Conservation (phyloP, 2,888 invertebrate species). For the Drosophila colorata region DNA sequence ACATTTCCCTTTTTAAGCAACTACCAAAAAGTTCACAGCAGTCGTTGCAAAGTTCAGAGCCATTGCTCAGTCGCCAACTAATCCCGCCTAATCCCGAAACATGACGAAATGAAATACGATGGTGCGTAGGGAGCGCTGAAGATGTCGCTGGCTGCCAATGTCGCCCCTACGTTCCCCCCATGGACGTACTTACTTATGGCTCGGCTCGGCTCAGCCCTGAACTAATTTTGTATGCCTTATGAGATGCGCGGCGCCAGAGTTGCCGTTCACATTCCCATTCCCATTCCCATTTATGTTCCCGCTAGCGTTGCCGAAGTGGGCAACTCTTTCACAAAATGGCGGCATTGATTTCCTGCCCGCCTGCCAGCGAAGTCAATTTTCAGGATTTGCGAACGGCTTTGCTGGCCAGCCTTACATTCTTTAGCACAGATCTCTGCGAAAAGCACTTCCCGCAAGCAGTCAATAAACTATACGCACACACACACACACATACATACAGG, state of each 20-base stretch:
- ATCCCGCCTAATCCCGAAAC: constrained; percentile 83
- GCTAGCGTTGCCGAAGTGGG: constrained; percentile 31
- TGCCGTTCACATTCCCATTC: neutral
- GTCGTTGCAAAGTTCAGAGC: constrained; percentile 72
- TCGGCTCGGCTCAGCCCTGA: constrained; percentile 31
- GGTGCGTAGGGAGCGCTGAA: constrained; percentile 69
- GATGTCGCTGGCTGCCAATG: constrained; percentile 38
- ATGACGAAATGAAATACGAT: constrained; percentile 85
- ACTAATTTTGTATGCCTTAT: constrained; percentile 78
- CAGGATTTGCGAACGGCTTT: constrained; percentile 79
- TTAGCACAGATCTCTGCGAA: constrained; percentile 79
- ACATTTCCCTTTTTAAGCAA: constrained; percentile 75
- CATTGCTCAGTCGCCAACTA: constrained; percentile 80
- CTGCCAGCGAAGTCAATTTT: constrained; percentile 79
- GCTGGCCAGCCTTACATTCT: constrained; percentile 70
- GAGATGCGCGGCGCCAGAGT: constrained; percentile 49
- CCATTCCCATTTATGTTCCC: neutral
- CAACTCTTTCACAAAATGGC: constrained; percentile 78
- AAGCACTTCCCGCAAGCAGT: constrained; percentile 82
- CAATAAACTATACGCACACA: constrained; percentile 79
- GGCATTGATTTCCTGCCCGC: constrained; percentile 74
- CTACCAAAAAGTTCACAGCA: constrained; percentile 78
- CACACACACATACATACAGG: constrained; percentile 30
- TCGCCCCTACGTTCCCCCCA: constrained; percentile 17
- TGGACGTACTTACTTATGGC: neutral